Conservation (phyloP, 2,797 vertebrate genomes). For the Myotis pilosus region DNA sequence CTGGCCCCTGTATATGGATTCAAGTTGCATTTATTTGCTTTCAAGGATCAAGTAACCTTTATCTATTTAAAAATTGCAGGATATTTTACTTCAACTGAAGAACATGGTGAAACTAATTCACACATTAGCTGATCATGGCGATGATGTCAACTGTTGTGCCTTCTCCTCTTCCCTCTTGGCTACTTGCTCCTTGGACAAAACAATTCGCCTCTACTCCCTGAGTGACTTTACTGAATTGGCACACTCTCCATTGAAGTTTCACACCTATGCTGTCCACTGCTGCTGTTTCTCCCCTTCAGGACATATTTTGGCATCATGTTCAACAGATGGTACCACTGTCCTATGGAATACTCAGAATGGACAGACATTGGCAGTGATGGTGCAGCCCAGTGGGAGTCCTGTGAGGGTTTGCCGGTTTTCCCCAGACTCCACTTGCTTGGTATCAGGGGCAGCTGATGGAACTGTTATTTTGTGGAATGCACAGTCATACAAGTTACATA, state of each 20-base stretch:
- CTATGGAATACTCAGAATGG: conserved; percentile 89
- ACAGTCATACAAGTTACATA: conserved; percentile 83
- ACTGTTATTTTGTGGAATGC: conserved; percentile 91
- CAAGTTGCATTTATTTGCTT: neutral
- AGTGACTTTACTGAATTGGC: conserved; percentile 88
- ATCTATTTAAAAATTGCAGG: conserved; percentile 80
- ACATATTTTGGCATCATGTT: conserved; percentile 91
- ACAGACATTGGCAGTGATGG: conserved; percentile 85
- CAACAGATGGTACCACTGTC: conserved; percentile 91
- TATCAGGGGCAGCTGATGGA: conserved; percentile 93
- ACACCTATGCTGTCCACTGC: conserved; percentile 94
- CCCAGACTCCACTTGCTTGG: conserved; percentile 83
- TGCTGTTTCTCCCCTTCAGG: conserved; percentile 95
- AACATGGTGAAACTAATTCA: conserved; percentile 91
- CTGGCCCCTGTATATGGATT: neutral
- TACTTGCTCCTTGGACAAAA: conserved; percentile 96
- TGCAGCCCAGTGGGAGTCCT: conserved; percentile 90
- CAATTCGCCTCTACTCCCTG: conserved; percentile 88
- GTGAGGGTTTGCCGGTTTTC: conserved; percentile 92
- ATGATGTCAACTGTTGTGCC: conserved; percentile 94
- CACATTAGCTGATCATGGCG: conserved; percentile 89
- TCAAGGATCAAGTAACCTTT: conserved; percentile 19
- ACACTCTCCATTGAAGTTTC: conserved; percentile 91
- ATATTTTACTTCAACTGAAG: conserved; percentile 57
- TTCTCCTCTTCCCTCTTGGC: conserved; percentile 91